A percentile compares a stretch with the other conserved stretches of the same genome.
These are phyloP conservation scores for Carettochelys insculpta DNA, from an alignment of 2,113 vertebrate species.

Conservation along the genomic window DNA sequence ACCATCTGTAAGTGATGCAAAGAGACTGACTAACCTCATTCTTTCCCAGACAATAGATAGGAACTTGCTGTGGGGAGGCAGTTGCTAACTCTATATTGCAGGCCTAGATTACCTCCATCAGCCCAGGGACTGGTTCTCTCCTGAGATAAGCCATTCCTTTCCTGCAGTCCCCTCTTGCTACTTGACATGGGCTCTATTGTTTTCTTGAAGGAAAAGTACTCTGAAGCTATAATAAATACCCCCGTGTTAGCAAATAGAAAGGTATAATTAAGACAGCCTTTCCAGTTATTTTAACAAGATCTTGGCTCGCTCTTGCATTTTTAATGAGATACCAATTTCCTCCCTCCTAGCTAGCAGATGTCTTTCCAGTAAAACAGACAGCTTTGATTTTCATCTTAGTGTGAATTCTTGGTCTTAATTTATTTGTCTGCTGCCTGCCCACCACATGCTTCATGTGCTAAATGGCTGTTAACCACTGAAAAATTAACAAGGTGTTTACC, in stretches of 20 bases:
- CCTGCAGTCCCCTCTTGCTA: constrained; percentile 32
- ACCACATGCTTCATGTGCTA: constrained; percentile 66
- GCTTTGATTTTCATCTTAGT: constrained; percentile 75
- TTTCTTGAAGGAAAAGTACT: constrained; percentile 71
- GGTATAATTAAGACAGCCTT: constrained; percentile 68
- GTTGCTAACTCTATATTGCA: neutral
- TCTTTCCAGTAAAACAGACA: constrained; percentile 75
- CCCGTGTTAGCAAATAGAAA: constrained; percentile 76
- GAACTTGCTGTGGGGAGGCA: neutral
- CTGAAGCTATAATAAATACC: constrained; percentile 68
- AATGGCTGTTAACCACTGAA: constrained; percentile 78
- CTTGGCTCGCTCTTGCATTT: constrained; percentile 61
- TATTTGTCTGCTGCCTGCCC: constrained; percentile 43
- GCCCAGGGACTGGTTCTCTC: neutral
- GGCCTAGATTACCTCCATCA: neutral
- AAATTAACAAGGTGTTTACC: constrained; percentile 78
- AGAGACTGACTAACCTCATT: neutral
- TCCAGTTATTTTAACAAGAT: constrained; percentile 74
- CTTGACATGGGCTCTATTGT: constrained; percentile 26
- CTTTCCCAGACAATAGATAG: neutral
- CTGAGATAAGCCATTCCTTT: constrained; percentile 3
- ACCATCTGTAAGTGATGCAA: neutral
- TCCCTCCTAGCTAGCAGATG: constrained; percentile 70
- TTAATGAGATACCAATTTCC: constrained; percentile 83
- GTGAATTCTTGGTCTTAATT: constrained; percentile 71